Evolutionary conservation across 2,888 invertebrate genomes (phyloP).

Genomic region (Acrobasis repandana): DNA sequence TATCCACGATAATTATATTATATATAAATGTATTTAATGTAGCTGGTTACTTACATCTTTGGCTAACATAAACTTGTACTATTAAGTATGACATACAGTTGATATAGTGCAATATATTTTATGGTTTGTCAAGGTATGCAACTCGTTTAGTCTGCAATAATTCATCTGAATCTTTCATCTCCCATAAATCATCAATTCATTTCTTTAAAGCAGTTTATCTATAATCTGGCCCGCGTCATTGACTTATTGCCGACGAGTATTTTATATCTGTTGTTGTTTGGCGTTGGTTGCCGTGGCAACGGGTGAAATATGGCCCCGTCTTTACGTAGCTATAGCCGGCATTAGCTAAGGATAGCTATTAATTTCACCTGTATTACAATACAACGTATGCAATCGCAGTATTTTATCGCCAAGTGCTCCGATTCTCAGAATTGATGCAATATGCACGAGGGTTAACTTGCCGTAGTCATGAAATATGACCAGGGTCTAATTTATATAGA

Average conservation of each 20-base stretch:
- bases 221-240: conserved; percentile 14
- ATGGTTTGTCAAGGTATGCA: neutral
- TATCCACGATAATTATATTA: too few relatives aligned
- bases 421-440: conserved; percentile 37
- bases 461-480: conserved; percentile 35
- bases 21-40: too few relatives aligned
- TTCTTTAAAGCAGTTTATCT: conserved; percentile 18
- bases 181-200: conserved; percentile 9
- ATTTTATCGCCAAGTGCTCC: conserved; percentile 38
- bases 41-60: too few relatives aligned
- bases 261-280: conserved; percentile 62
- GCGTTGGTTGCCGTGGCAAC: conserved; percentile 67
- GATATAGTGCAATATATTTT: neutral
- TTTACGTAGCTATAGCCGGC: conserved; percentile 66
- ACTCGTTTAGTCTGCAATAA: neutral
- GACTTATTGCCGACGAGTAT: conserved; percentile 34
- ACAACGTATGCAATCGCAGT: conserved; percentile 45
- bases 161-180: neutral
- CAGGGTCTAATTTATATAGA: conserved; percentile 20
- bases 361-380: conserved; percentile 55
- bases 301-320: conserved; percentile 74
- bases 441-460: conserved; percentile 31
- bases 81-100: neutral
- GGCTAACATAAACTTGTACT: too few relatives aligned
- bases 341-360: conserved; percentile 73